Percentiles rank a stretch among this genome's conserved stretches.
Conservation (phyloP, 2,888 invertebrate species). For the Helicoverpa assulta region DNA sequence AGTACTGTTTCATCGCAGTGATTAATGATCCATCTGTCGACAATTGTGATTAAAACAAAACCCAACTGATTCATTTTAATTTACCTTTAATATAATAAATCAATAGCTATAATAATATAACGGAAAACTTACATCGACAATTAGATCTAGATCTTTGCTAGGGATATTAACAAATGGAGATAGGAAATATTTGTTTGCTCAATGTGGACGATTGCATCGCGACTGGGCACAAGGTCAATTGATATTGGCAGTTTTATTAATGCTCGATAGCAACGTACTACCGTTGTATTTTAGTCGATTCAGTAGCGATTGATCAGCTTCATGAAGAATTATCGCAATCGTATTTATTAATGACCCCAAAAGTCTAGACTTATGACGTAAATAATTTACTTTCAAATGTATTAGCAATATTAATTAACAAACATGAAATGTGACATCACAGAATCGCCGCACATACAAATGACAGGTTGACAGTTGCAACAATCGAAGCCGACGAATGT, state of each 20-base stretch:
- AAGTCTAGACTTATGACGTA: conserved; percentile 18
- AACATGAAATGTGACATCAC: conserved; percentile 3
- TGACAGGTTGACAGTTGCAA: conserved; percentile 23
- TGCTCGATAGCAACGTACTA: conserved; percentile 12
- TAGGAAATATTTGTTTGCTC: conserved; percentile 20
- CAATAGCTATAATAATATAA: not conserved
- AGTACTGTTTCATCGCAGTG: conserved; percentile 13
- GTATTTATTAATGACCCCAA: conserved; percentile 7
- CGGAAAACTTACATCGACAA: conserved; percentile 1
- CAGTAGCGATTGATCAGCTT: conserved; percentile 9
- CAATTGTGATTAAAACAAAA: conserved; percentile 21
- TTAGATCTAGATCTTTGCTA: not conserved
- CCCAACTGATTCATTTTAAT: conserved; percentile 7
- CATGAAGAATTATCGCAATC: not conserved
- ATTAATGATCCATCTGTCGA: conserved; percentile 17
- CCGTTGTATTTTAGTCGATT: conserved; percentile 7
- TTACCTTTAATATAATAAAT: conserved; percentile 28
- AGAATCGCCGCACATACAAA: conserved; percentile 11
- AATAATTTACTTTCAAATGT: conserved; percentile 4
- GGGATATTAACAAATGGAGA: conserved; percentile 1
- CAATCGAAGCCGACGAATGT: conserved; percentile 21
- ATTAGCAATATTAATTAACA: conserved; percentile 6
- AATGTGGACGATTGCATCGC: conserved; percentile 25
- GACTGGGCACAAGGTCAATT: conserved; percentile 37
- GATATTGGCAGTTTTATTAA: conserved; percentile 46